Evolutionary conservation across 2,113 vertebrate genomes (phyloP), one percentile per base, ranked within the genome.

Genomic region (Notechis scutatus): DNA sequence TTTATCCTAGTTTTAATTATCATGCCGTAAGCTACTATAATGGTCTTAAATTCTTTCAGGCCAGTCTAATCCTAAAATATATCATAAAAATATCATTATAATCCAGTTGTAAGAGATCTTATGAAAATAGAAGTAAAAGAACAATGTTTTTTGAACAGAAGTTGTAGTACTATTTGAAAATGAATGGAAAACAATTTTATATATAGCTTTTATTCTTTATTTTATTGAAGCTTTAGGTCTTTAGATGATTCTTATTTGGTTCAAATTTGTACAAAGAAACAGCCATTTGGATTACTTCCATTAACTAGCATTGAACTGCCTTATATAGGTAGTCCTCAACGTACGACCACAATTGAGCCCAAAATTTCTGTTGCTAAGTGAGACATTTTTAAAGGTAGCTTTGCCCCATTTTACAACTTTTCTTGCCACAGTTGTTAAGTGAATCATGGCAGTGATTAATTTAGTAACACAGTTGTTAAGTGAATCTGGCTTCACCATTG

Each of bases 71-170:
- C 81, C 42, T 92, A 87, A 87, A 85, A 18, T 21, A 59, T 64
- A n/a, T 64, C 23, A 34, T 81, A 50, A 14, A 18, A 55, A 34
- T 74, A 52, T 47, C 47, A 29, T 59, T 91, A 47, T 42, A 96
- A 97, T 97, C 94, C 96, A 96, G 92, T 94, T 94, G 61, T 88
- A 95, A 94, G 90, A 94, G 93, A 95, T 91, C 95, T 50, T 93
- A 95, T 94, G 95, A 92, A 89, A 96, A 95, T 96, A 97, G 96
- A 97, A 96, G 96, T 50, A 59, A 93, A 93, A 93, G 96, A n/a
- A 96, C 92, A 96, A 42, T 81, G 90, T 92, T 92, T 96, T 95
- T 94, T 85, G 90, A 94, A 56, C 90, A 85, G 39, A 94, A 69
- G 23, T 92, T 52, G 95, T 96, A 23, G 18, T 93, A 52, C 64